These are phyloP conservation scores for Nephrotoma appendiculata DNA, from an alignment of 2,888 invertebrate species.

Conservation along the genomic window DNA sequence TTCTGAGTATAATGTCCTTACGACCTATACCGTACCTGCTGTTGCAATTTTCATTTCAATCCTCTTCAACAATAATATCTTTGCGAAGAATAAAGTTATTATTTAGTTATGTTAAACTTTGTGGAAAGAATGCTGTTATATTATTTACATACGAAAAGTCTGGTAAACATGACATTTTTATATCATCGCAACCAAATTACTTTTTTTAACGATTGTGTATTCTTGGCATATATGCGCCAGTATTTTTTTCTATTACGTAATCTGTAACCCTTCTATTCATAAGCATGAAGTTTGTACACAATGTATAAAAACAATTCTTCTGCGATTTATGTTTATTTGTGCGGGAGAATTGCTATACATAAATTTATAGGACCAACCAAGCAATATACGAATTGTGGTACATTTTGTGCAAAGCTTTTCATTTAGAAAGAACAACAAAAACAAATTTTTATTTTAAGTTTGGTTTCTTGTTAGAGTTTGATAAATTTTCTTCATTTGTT, in stretches of 20 bases:
- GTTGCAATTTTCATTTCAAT: background rate
- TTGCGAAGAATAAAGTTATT: background rate
- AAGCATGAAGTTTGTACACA: background rate
- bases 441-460: background rate
- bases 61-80: background rate
- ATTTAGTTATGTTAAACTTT: background rate
- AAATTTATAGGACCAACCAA: background rate
- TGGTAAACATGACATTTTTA: background rate
- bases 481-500: background rate
- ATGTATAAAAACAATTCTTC: background rate
- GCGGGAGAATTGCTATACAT: background rate
- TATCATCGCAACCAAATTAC: background rate
- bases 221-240: background rate
- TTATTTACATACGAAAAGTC: background rate
- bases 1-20: background rate
- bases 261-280: background rate
- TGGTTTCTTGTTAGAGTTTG: background rate
- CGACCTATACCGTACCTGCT: background rate
- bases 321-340: background rate
- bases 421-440: background rate
- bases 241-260: background rate
- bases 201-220: background rate
- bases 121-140: background rate
- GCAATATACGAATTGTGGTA: background rate
- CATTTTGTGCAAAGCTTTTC: background rate